These are phyloP conservation scores for Meloidogyne floridensis DNA, from an alignment of 1,140 invertebrate genomes.

Conservation along the genomic window DNA sequence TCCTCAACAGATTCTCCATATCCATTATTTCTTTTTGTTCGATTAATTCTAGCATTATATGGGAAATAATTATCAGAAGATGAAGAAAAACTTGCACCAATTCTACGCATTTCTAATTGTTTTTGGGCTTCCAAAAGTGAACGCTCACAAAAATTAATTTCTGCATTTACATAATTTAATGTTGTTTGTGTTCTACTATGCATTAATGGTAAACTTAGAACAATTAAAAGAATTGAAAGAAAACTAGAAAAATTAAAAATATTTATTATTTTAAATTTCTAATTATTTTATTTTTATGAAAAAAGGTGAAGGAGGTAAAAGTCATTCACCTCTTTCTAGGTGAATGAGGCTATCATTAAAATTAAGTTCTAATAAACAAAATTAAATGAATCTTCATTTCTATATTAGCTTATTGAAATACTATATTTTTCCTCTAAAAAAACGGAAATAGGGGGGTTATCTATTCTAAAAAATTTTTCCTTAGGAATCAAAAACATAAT, in stretches of 20 bases:
- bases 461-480: too few relatives aligned
- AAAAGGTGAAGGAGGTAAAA: too few relatives aligned
- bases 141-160: constrained; percentile 62
- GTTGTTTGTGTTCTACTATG: constrained; percentile 65
- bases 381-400: too few relatives aligned
- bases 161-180: constrained; percentile 61
- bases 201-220: constrained; percentile 60
- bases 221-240: constrained; percentile 59
- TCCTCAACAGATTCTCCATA: constrained; percentile 8
- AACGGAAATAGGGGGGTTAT: too few relatives aligned
- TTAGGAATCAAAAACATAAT: too few relatives aligned
- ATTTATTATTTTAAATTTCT: too few relatives aligned
- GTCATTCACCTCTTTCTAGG: too few relatives aligned
- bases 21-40: constrained; percentile 2
- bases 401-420: too few relatives aligned
- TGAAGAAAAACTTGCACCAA: not conserved
- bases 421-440: too few relatives aligned
- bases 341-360: too few relatives aligned
- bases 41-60: not conserved
- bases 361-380: too few relatives aligned
- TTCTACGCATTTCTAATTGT: constrained; percentile 6
- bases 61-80: not conserved
- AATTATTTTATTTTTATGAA: too few relatives aligned
- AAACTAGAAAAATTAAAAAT: constrained; percentile 34
- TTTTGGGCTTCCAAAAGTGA: constrained; percentile 20